phyloP scores from a whole-genome alignment of 2,113 vertebrate genomes.

The Neopipo cinnamomea region DNA sequence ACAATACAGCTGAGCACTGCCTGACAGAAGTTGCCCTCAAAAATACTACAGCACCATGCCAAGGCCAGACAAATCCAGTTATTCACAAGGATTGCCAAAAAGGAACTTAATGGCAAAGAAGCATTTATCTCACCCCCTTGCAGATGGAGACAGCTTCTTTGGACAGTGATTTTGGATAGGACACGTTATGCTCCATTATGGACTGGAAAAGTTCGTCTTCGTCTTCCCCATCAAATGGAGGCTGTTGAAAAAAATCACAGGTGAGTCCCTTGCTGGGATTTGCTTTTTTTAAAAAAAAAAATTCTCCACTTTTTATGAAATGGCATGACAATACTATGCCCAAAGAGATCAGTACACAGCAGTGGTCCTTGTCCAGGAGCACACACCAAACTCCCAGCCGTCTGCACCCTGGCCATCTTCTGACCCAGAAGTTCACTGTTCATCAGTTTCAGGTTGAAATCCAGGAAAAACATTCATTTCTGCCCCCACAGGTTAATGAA shows the following conservation, averaged over 20 bases:
- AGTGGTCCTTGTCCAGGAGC: neutral
- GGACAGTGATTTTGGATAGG: constrained; percentile 95
- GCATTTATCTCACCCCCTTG: constrained; percentile 87
- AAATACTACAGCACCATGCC: neutral
- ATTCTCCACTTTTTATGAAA: neutral
- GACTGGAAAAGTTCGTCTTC: constrained; percentile 98
- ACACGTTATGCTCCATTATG: constrained; percentile 98
- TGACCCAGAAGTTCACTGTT: neutral
- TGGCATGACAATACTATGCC: neutral
- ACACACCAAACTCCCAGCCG: neutral
- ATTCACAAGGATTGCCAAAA: neutral
- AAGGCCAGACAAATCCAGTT: neutral
- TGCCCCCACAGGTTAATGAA: neutral
- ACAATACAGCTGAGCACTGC: neutral
- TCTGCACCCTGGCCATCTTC: neutral
- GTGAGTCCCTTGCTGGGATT: neutral
- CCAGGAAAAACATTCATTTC: neutral
- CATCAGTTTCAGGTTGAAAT: neutral
- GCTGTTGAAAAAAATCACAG: constrained; percentile 69
- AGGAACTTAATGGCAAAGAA: neutral
- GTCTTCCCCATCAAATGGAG: constrained; percentile 95
- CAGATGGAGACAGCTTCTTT: constrained; percentile 98
- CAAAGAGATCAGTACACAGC: neutral
- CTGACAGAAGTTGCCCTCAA: neutral
- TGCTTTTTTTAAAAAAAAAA: too few species aligned